Evolutionary conservation across 2,113 vertebrate genomes (phyloP), one percentile per base, ranked within the genome.

Genomic region (Spheniscus mendiculus): DNA sequence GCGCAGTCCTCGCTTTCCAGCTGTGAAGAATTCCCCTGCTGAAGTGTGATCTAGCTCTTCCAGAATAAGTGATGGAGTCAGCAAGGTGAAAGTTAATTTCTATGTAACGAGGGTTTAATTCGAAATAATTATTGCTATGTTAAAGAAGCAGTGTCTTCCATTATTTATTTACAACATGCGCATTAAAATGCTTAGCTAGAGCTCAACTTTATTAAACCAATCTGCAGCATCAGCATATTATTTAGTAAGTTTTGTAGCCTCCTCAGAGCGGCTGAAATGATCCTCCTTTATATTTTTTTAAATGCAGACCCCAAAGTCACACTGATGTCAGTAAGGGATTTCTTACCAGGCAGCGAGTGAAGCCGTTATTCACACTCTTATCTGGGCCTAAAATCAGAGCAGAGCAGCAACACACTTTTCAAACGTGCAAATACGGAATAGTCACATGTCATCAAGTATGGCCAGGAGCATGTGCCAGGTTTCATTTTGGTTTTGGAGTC

Each of bases 401-500:
- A 45, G 95, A 49, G 96, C 96, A 97, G 98, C 97, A 94, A 97
- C 79, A 69, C 87, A 7, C 70, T 78, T 70, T 83, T 90, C 81
- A 93, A 92, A 96, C 16, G 47, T 87, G 65, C 58, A 49, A 79
- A 83, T 70, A 55, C 93, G 97, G 97, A 96, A 86, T 94, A 62
- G 95, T 98, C 94, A 83, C 97, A 93, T 97, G 80, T 71, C 84
- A 89, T 74, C 32, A 32, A 85, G 98, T 80, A 85, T 87, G 93
- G 98, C 95, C 84, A 52, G 82, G 94, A 85, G 34, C 34, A 6
- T 22, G 84, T 97, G 98, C 98, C 98, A 98, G 98, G 97, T 98
- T 98, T 98, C 98, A 97, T 98, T 98, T 98, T 79, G 97, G 97
- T 97, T 97, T 98, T 97, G 98, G 98, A 98, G 98, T 97, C 98